These are phyloP conservation scores for Eulemur rubriventer DNA, from an alignment of 2,797 vertebrate species.

Conservation along the genomic window DNA sequence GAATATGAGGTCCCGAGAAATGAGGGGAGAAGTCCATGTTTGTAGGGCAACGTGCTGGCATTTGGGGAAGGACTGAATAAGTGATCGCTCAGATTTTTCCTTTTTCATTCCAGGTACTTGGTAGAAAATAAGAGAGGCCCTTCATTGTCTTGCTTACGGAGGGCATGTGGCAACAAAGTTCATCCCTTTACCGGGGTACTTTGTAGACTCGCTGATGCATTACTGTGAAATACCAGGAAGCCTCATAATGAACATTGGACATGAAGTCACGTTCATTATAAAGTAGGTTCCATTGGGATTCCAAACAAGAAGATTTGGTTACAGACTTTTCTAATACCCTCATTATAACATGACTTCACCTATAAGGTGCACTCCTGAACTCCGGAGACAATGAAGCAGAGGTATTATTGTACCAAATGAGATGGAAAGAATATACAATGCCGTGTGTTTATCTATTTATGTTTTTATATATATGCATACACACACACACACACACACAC, in stretches of 20 bases:
- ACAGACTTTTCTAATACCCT: neutral
- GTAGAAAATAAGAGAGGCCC: neutral
- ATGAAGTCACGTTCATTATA: neutral
- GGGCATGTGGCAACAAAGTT: neutral
- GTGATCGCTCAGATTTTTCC: neutral
- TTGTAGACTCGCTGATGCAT: neutral
- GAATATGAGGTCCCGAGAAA: neutral
- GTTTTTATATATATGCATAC: accelerated
- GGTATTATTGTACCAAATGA: neutral
- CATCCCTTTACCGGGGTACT: neutral
- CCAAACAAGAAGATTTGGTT: neutral
- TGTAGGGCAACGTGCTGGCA: neutral
- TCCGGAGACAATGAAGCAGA: neutral
- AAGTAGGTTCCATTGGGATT: neutral
- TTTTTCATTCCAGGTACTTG: neutral
- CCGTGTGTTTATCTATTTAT: neutral
- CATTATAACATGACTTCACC: neutral
- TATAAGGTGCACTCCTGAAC: neutral
- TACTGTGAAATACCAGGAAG: neutral
- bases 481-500: neutral
- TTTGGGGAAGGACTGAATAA: neutral
- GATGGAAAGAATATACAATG: neutral
- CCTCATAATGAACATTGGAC: neutral
- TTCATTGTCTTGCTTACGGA: neutral
- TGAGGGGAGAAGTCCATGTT: neutral